Conservation (phyloP, 1,140 invertebrate genomes). For the Acromyrmex echinatior region DNA sequence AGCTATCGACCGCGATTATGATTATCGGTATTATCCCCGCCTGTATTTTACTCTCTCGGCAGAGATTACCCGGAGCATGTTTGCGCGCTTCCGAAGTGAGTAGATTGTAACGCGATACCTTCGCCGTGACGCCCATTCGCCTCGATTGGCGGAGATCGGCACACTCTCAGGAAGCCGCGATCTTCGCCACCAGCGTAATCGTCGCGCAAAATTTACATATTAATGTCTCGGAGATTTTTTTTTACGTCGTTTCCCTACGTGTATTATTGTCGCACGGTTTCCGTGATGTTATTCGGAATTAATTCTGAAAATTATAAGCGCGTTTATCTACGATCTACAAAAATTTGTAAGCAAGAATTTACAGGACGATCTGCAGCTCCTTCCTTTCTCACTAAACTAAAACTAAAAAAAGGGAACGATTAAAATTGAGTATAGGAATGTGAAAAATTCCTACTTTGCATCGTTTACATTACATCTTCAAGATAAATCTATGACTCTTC, state of each 20-base stretch:
- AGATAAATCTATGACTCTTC: not conserved
- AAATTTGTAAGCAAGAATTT: constrained; percentile 19
- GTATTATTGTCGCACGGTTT: constrained; percentile 19
- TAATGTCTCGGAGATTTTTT: constrained; percentile 41
- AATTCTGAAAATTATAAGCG: constrained; percentile 28
- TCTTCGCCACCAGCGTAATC: constrained; percentile 48
- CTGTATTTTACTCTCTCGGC: constrained; percentile 31
- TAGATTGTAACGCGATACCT: constrained; percentile 73
- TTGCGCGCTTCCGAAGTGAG: constrained; percentile 62
- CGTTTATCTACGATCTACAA: not conserved
- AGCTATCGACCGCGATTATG: constrained; percentile 52
- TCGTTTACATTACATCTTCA: not conserved
- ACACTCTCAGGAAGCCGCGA: constrained; percentile 52
- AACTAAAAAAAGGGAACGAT: not conserved
- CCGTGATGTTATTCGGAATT: not conserved
- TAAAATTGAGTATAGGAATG: not conserved
- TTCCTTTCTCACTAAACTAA: not conserved
- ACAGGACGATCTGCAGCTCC: not conserved
- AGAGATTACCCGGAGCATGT: constrained; percentile 57
- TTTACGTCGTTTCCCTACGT: not conserved
- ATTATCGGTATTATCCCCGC: constrained; percentile 62
- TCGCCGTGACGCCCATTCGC: constrained; percentile 58
- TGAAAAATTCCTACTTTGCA: not conserved
- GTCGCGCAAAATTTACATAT: constrained; percentile 56
- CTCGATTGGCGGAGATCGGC: constrained; percentile 60